These are phyloP conservation scores for Heterotilapia buettikoferi DNA, from an alignment of 2,113 vertebrate species.

Conservation along the genomic window DNA sequence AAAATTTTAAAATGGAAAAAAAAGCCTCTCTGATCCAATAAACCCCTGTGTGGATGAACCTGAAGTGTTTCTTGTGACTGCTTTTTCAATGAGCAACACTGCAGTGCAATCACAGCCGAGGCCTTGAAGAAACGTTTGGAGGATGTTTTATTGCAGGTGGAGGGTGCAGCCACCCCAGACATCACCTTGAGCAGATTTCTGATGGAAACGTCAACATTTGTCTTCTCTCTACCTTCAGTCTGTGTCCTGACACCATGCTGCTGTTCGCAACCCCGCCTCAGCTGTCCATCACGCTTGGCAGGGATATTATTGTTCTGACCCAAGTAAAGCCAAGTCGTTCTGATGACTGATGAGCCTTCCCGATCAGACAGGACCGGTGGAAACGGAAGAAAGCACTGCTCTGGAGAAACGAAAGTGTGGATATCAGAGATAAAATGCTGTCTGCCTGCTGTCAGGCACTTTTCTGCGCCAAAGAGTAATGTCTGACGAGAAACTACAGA, in stretches of 20 bases:
- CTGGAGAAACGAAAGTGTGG: constrained; percentile 2
- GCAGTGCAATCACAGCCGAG: not conserved
- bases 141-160: constrained; percentile 26
- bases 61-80: not conserved
- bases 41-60: not conserved
- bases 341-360: constrained; percentile 8
- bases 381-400: not conserved
- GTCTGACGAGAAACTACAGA: not conserved
- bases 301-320: constrained; percentile 20
- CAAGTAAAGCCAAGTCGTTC: not conserved
- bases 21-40: not conserved
- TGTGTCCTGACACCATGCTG: not conserved
- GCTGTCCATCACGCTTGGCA: constrained; percentile 33
- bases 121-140: not conserved
- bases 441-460: not conserved
- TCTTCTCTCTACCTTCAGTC: constrained; percentile 7
- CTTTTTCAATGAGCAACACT: not conserved
- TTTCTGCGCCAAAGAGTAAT: not conserved
- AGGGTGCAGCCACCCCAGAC: not conserved
- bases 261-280: not conserved
- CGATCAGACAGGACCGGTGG: not conserved
- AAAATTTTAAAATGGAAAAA: not conserved
- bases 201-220: constrained; percentile 5
- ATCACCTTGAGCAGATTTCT: not conserved
- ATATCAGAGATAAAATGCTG: not conserved